A percentile compares a stretch with the other conserved stretches of the same genome.
Evolutionary conservation across 2,113 vertebrate species (phyloP).

Genomic region (Lonchura striata): DNA sequence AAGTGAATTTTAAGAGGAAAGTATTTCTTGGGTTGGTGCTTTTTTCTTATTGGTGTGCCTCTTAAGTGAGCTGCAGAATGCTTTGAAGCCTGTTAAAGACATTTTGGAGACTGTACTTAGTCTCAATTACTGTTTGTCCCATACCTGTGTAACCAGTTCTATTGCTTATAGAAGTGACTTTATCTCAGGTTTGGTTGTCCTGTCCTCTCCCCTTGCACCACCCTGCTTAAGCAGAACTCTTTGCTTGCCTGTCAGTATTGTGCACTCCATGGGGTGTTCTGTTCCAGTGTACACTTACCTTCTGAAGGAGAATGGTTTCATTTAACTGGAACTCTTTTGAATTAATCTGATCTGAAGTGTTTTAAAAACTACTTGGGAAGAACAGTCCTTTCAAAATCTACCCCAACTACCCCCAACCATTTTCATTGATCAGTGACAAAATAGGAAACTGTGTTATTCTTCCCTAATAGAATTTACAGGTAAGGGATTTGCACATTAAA

Average conservation of each 20-base stretch:
- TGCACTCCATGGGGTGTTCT: neutral
- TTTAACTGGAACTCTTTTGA: neutral
- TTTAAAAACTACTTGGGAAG: neutral
- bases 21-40: neutral
- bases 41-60: neutral
- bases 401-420: fast-evolving
- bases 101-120: neutral
- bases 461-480: neutral
- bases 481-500: neutral
- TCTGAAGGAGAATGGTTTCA: neutral
- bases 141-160: neutral
- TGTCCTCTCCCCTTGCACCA: neutral
- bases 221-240: neutral
- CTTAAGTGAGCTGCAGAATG: neutral
- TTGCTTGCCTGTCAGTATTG: neutral
- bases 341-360: neutral
- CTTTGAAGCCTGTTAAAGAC: neutral
- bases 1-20: neutral
- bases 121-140: neutral
- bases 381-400: neutral
- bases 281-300: neutral
- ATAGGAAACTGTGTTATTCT: neutral
- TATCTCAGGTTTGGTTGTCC: neutral
- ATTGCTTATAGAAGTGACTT: neutral
- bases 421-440: neutral